Percentiles rank a stretch among this genome's conserved stretches.
These are phyloP conservation scores for Scrobipalpa atriplicella DNA, from an alignment of 2,888 invertebrate genomes.

Conservation along the genomic window DNA sequence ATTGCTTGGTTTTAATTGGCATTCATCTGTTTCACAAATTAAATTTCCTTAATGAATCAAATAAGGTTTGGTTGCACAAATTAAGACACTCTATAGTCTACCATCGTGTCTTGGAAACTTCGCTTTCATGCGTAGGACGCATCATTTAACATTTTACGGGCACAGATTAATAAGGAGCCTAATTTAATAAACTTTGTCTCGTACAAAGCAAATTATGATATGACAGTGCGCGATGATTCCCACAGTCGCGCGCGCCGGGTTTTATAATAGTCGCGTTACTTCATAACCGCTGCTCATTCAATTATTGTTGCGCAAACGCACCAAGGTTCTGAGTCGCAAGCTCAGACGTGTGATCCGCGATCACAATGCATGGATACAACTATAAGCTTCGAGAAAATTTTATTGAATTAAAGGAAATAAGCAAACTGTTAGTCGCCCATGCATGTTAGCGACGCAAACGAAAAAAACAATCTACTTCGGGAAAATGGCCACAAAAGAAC, in stretches of 20 bases:
- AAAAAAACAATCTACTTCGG: too few species aligned
- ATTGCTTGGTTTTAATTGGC: too few species aligned
- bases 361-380: slow-evolving; percentile 44
- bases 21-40: too few species aligned
- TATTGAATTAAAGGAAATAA: slow-evolving; percentile 16
- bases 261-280: slow-evolving; percentile 73
- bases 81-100: too few species aligned
- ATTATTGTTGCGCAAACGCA: slow-evolving; percentile 64
- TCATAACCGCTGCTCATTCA: slow-evolving; percentile 54
- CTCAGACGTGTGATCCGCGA: slow-evolving; percentile 54
- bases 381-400: slow-evolving; percentile 19
- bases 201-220: slow-evolving; percentile 36
- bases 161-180: slow-evolving; percentile 18
- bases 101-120: not conserved
- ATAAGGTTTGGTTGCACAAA: too few species aligned
- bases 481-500: too few species aligned
- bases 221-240: slow-evolving; percentile 59
- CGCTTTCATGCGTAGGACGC: not conserved
- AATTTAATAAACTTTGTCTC: slow-evolving; percentile 22
- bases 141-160: not conserved
- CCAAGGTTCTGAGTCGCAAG: slow-evolving; percentile 51
- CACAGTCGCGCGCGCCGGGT: slow-evolving; percentile 58
- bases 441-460: too few species aligned
- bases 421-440: not conserved
- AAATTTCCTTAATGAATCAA: too few species aligned